Base-by-base conservation (phyloP, 1,140 invertebrate species). In the Melanaphis sacchari region DNA sequence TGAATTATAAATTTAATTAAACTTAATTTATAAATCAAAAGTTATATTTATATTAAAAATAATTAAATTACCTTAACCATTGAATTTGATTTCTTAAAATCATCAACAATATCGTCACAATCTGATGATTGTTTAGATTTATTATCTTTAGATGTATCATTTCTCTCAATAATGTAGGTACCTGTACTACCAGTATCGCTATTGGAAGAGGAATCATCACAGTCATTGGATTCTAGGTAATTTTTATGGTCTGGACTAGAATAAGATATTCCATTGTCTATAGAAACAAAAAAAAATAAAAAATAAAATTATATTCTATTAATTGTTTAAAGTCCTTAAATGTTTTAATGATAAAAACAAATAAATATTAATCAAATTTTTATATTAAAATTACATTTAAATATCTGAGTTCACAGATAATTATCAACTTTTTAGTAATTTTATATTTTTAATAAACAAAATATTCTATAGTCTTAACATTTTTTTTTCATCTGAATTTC, bases 101-200 rank as follows among this genome's bases (percentile, higher is more conserved):
- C 91, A 38, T 93, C 91, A 54, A 52, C 41, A 93, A 15, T 85
- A 52, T 85, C 81, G 21, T 84, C 76, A 41, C 1, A 66, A 93
- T 93, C 24, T 22, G 22, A 49, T 8, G 36, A 49, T 93, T 46
- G 24, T 22, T 93, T 36, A 54, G 43, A 52, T n/a, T 54, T 85
- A 31, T 82, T 92, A 52, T 93, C 76, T 21, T 31, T 38, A 40
- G 38, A 38, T 24, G 49, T 21, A 52, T 49, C 66, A 40, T 54
- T 93, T 93, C 38, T 84, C 31, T 93, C 91, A 41, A 93, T 93
- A n/a, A 93, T 93, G 7, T 93, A 93, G 54, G 91, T 93, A 24
- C 91, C 91, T 49, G 91, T 93, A 22, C 91, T 93, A 85, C 91
- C 91, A 84, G 91, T 93, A n/a, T 93, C 91, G 54, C 91, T 93